Evolutionary conservation across 2,888 invertebrate genomes (phyloP).

Genomic region (Argyresthia albistria): DNA sequence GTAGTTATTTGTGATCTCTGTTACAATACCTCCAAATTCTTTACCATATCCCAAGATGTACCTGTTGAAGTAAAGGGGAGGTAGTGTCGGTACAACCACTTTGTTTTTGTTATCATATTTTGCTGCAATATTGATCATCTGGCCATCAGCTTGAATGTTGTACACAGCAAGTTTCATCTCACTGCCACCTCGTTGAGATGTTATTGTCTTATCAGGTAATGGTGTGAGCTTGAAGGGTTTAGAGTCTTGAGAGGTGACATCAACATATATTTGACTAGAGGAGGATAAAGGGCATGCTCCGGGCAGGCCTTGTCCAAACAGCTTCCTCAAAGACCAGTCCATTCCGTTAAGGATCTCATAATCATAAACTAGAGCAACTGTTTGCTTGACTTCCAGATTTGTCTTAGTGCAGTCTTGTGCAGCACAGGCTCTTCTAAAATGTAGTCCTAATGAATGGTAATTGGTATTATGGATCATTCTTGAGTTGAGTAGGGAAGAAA

Average conservation of each 20-base stretch:
- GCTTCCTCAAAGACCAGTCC: constrained; percentile 89
- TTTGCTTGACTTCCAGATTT: constrained; percentile 86
- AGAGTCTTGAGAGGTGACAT: constrained; percentile 76
- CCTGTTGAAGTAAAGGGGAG: constrained; percentile 84
- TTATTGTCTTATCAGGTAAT: constrained; percentile 68
- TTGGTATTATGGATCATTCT: constrained; percentile 93
- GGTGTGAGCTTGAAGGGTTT: constrained; percentile 77
- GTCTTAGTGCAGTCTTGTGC: constrained; percentile 71
- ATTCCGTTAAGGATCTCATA: constrained; percentile 75
- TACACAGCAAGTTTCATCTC: constrained; percentile 80
- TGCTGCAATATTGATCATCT: constrained; percentile 80
- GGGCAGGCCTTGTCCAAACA: constrained; percentile 90
- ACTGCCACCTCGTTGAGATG: constrained; percentile 79
- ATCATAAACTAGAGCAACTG: constrained; percentile 91
- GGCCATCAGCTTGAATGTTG: constrained; percentile 69
- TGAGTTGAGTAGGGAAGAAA: constrained; percentile 91
- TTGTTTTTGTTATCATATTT: constrained; percentile 58
- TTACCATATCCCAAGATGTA: constrained; percentile 93
- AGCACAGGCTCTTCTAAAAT: constrained; percentile 85
- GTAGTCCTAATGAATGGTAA: constrained; percentile 91
- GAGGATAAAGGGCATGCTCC: constrained; percentile 87
- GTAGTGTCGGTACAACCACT: constrained; percentile 64
- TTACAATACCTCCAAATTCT: constrained; percentile 91
- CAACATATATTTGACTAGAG: constrained; percentile 85
- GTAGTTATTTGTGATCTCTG: constrained; percentile 86